A percentile compares a stretch with the other conserved stretches of the same genome.
These are phyloP conservation scores for Vanessa atalanta DNA, from an alignment of 1,140 invertebrate species.

Conservation along the genomic window DNA sequence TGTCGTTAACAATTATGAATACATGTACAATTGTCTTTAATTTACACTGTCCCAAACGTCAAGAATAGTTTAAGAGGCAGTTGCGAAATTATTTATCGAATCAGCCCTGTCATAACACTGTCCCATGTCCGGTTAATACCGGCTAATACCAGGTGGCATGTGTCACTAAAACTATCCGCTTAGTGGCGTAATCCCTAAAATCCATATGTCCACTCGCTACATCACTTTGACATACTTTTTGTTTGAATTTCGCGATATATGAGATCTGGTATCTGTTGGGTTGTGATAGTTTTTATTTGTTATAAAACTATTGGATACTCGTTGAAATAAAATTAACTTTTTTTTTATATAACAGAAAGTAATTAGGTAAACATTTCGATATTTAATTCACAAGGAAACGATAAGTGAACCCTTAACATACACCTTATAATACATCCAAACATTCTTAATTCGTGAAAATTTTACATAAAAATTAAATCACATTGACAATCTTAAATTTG, in stretches of 20 bases:
- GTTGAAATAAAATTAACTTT: background rate
- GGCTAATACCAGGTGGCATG: slow-evolving; percentile 49
- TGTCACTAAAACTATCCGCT: slow-evolving; percentile 45
- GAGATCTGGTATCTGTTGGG: background rate
- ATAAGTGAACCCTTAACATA: no score
- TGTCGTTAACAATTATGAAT: background rate
- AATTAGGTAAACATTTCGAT: no score
- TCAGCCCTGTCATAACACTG: slow-evolving; percentile 28
- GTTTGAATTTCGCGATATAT: slow-evolving; percentile 16
- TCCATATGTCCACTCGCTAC: slow-evolving; percentile 20
- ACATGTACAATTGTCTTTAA: background rate
- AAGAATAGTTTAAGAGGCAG: slow-evolving; percentile 22
- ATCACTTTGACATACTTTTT: slow-evolving; percentile 35
- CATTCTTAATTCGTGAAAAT: no score
- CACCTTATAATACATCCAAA: no score
- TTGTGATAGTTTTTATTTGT: background rate
- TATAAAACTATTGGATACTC: background rate
- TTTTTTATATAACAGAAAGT: background rate
- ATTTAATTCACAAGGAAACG: no score
- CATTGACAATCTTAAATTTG: no score
- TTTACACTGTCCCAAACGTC: background rate
- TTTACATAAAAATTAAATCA: no score
- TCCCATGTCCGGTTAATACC: slow-evolving; percentile 38
- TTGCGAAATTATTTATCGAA: slow-evolving; percentile 29
- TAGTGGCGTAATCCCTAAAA: slow-evolving; percentile 34